phyloP scores from a whole-genome alignment of 2,888 invertebrate species.

The Timema podura region DNA sequence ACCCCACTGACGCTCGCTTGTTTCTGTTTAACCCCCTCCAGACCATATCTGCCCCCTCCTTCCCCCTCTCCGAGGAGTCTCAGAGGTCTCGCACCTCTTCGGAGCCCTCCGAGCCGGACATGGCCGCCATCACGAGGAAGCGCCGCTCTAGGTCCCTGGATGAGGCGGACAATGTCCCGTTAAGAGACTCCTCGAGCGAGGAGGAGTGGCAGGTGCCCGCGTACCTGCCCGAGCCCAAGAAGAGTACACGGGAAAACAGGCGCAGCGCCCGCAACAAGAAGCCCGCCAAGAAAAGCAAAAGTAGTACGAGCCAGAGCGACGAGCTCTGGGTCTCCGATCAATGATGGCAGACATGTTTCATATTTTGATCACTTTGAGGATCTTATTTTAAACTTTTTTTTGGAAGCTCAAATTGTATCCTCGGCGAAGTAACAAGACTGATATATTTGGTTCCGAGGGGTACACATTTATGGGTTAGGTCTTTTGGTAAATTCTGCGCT shows the following conservation, averaged over 20 bases:
- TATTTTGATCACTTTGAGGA: too few relatives aligned
- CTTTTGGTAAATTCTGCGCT: too few relatives aligned
- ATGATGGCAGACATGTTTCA: too few relatives aligned
- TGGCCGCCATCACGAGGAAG: not conserved
- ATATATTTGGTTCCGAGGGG: too few relatives aligned
- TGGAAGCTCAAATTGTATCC: too few relatives aligned
- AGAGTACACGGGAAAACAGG: not conserved
- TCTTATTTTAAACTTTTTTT: too few relatives aligned
- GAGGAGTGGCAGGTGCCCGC: too few relatives aligned
- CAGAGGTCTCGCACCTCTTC: conserved; percentile 15
- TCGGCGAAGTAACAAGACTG: too few relatives aligned
- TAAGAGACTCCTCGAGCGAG: too few relatives aligned
- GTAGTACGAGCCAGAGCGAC: not conserved
- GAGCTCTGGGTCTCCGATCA: not conserved
- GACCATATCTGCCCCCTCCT: conserved; percentile 13
- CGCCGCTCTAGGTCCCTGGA: conserved; percentile 17
- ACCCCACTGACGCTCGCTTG: conserved; percentile 4
- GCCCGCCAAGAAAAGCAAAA: not conserved
- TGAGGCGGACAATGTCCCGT: conserved; percentile 5
- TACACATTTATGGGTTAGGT: too few relatives aligned
- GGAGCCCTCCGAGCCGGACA: conserved; percentile 9
- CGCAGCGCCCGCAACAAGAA: not conserved
- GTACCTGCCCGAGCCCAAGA: too few relatives aligned
- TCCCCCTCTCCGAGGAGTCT: not conserved
- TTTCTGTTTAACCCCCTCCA: not conserved